Conservation (phyloP, 2,113 vertebrate genomes). For the Lagopus leucura region DNA sequence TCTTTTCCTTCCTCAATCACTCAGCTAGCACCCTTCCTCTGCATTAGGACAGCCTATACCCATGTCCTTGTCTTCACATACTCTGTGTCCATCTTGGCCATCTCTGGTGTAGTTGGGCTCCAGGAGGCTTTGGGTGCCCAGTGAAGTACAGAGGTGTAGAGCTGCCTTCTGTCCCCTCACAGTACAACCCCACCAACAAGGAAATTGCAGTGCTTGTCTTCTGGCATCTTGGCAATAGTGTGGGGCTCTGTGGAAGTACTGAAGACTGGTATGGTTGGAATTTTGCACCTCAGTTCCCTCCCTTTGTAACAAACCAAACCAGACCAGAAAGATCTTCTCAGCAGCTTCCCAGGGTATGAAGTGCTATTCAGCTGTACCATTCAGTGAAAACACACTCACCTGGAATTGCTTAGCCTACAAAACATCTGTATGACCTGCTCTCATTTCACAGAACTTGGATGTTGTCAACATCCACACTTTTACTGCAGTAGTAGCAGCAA, state of each 20-base stretch:
- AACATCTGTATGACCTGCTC: background rate
- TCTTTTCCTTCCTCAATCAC: background rate
- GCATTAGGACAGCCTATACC: background rate
- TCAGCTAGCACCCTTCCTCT: background rate
- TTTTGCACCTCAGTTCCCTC: background rate
- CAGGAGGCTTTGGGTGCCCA: rapidly evolving
- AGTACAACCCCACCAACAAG: background rate
- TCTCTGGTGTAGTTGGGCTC: background rate
- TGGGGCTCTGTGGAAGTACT: background rate
- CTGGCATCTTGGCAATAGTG: background rate
- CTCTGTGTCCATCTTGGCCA: background rate
- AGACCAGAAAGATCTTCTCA: background rate
- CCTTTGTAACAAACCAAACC: background rate
- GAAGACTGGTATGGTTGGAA: background rate
- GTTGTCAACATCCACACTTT: background rate
- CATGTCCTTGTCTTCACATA: background rate
- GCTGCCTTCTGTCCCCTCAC: background rate
- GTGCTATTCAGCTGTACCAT: background rate
- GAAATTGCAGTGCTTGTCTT: background rate
- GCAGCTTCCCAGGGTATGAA: rapidly evolving
- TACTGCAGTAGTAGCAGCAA: background rate
- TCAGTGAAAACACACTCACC: background rate
- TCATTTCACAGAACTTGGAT: background rate
- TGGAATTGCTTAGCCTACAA: background rate
- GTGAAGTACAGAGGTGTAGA: background rate